phyloP scores from a whole-genome alignment of 2,888 invertebrate genomes.

The Rhagonycha lutea region DNA sequence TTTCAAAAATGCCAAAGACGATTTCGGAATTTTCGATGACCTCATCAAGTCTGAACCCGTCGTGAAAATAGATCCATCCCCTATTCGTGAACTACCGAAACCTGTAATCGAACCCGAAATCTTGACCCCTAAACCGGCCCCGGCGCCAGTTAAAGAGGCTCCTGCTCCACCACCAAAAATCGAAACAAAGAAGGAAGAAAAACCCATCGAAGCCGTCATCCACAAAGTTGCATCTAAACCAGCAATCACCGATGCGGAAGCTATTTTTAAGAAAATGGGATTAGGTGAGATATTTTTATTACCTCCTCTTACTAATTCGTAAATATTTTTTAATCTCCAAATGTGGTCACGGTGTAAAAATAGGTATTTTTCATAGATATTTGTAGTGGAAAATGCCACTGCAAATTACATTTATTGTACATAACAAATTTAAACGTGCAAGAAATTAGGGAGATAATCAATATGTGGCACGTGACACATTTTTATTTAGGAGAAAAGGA shows the following conservation, averaged over 20 bases:
- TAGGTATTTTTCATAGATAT: neutral
- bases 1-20: conserved; percentile 22
- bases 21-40: neutral
- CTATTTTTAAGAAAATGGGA: conserved; percentile 74
- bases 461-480: neutral
- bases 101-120: conserved; percentile 29
- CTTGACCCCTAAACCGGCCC: conserved; percentile 25
- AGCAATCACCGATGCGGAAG: conserved; percentile 65
- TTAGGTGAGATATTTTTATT: conserved; percentile 61
- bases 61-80: conserved; percentile 22
- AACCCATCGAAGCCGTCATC: conserved; percentile 19
- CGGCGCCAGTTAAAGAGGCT: conserved; percentile 16
- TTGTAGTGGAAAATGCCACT: neutral
- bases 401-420: neutral
- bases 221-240: conserved; percentile 51
- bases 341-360: neutral
- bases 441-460: neutral
- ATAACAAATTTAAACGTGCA: neutral
- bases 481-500: neutral
- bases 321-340: neutral
- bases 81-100: conserved; percentile 12
- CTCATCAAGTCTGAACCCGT: conserved; percentile 10
- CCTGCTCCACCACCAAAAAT: neutral
- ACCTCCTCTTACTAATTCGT: neutral
- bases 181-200: conserved; percentile 34